Evolutionary conservation across 1,140 invertebrate species (phyloP), one percentile per base, ranked within the genome.

Genomic region (Neoseiulus cucumeris): DNA sequence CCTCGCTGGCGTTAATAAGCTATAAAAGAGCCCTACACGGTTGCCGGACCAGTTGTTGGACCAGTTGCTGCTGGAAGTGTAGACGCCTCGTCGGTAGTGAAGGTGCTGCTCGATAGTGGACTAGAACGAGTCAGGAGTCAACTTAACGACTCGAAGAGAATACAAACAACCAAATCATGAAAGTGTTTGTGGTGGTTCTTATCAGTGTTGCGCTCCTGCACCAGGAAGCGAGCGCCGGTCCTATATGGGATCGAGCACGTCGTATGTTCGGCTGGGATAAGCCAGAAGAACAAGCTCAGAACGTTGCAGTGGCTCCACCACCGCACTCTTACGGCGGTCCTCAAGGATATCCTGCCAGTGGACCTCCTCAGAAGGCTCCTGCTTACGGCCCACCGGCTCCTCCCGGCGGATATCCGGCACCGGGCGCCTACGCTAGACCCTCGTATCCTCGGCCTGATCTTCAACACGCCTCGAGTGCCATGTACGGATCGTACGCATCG

Each of bases 181-280:
- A 29, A 33, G 33, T 29, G 33, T 59, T 59, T 17, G 14, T 59
- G 25, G 51, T 33, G 14, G 51, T 59, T 25, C 51, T 59, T 29
- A 59, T 59, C 33, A 33, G 25, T 25, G 51, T 25, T 4, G 33
- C 51, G 17, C 25, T 33, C 25, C 14, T 59, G 51, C 14, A 29
- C 22, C 25, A 25, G 25, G 14, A n/a, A 33, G 22, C 51, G 25
- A 29, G 4, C 33, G 51, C 51, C 25, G 51, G 51, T 29, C 51
- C 51, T 14, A 59, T 59, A 29, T 59, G 51, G 51, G 51, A 59
- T 25, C 51, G 51, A 14, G 51, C 51, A 17, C 25, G 33, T 29
- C 25, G 33, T 6, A 59, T 59, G 51, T 59, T 59, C 51, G 51
- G 51, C 9, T 59, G 51, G 51, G 51, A 59, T 59, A 59, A 59